A percentile compares a stretch with the other conserved stretches of the same genome.
Conservation (phyloP, 2,888 invertebrate genomes). For the Matsumyia berberina region DNA sequence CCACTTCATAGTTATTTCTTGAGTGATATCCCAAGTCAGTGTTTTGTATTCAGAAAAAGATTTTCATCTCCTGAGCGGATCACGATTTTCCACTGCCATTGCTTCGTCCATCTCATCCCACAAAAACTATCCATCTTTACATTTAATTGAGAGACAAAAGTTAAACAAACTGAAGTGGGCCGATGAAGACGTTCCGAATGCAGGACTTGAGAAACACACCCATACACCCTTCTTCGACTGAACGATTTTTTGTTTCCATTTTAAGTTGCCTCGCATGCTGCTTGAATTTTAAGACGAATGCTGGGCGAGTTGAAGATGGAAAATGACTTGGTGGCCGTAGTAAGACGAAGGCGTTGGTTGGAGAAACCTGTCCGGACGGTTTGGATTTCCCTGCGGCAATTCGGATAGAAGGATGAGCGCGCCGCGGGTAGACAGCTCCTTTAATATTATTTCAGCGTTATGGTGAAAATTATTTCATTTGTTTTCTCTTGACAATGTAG, state of each 20-base stretch:
- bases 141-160: conserved; percentile 69
- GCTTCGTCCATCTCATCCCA: not conserved
- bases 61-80: conserved; percentile 8
- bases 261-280: conserved; percentile 43
- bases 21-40: not conserved
- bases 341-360: conserved; percentile 4
- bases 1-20: not conserved
- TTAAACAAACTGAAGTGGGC: conserved; percentile 38
- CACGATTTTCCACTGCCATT: not conserved
- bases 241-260: not conserved
- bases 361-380: conserved; percentile 31
- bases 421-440: conserved; percentile 9
- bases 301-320: conserved; percentile 25
- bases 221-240: not conserved
- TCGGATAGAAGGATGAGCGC: conserved; percentile 4
- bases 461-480: conserved; percentile 61
- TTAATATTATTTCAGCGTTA: conserved; percentile 68
- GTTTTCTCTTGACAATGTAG: conserved; percentile 34
- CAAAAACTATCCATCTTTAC: conserved; percentile 38
- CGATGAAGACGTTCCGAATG: conserved; percentile 19
- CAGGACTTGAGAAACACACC: conserved; percentile 16
- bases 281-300: conserved; percentile 64
- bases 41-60: not conserved
- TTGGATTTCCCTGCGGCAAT: conserved; percentile 52
- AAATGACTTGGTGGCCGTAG: not conserved